These are phyloP conservation scores for Cynopterus brachyotis DNA, from an alignment of 2,113 vertebrate species.

Conservation along the genomic window DNA sequence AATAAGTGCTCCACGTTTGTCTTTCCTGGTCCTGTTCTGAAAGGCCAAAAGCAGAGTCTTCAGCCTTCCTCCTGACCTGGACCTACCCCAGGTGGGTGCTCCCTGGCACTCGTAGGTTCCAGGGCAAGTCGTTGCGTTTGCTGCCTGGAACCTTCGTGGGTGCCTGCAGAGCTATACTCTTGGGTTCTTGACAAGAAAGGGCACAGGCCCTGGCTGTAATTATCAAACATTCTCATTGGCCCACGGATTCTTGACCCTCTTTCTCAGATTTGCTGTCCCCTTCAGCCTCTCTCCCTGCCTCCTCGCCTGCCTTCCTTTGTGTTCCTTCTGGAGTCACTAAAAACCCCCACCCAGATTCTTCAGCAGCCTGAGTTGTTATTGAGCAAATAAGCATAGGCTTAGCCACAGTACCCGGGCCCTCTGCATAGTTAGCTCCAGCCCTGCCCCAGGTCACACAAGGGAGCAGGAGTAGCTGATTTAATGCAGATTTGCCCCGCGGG, in stretches of 20 bases:
- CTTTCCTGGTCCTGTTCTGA: background rate
- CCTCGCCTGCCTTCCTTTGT: background rate
- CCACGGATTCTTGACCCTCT: background rate
- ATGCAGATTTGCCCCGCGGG: background rate
- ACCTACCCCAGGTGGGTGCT: background rate
- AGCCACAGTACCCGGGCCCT: background rate
- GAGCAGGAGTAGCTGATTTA: background rate
- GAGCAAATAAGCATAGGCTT: background rate
- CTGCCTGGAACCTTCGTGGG: background rate
- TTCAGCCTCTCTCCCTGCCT: background rate
- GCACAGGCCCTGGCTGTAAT: accelerated
- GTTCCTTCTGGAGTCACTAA: background rate
- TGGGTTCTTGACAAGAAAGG: background rate
- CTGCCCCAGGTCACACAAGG: background rate
- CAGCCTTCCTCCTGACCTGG: background rate
- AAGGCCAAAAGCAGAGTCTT: background rate
- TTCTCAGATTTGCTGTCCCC: background rate
- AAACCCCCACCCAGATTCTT: background rate
- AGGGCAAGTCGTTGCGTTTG: background rate
- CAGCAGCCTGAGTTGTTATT: background rate
- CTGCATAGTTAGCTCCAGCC: background rate
- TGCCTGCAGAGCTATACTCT: accelerated
- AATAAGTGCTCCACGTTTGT: background rate
- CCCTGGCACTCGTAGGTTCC: background rate
- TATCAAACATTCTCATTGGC: background rate